Conservation (phyloP, 2,888 invertebrate genomes). For the Ophion costatus region DNA sequence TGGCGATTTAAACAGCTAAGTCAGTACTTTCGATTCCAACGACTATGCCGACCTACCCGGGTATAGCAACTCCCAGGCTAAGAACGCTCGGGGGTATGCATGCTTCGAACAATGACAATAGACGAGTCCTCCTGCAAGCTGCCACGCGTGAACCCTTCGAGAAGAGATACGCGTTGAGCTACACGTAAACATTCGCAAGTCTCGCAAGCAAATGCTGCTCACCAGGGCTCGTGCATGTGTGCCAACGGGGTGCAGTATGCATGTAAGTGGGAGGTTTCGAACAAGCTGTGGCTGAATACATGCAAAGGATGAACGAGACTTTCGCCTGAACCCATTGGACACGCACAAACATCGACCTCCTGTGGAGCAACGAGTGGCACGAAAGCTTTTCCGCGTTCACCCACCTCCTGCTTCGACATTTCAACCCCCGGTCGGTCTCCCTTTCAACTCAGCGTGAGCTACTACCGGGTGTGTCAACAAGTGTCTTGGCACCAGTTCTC, state of each 20-base stretch:
- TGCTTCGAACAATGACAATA: constrained; percentile 47
- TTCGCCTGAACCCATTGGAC: constrained; percentile 44
- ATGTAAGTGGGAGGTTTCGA: constrained; percentile 8
- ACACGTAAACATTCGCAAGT: constrained; percentile 51
- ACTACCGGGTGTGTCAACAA: constrained; percentile 72
- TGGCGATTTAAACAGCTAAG: constrained; percentile 10
- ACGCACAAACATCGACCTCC: constrained; percentile 60
- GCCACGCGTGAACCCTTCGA: constrained; percentile 38
- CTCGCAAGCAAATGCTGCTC: constrained; percentile 37
- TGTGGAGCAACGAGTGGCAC: constrained; percentile 49
- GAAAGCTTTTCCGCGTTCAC: constrained; percentile 47
- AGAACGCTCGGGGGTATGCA: constrained; percentile 20
- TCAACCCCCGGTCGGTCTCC: constrained; percentile 19
- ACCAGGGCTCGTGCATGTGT: constrained; percentile 8
- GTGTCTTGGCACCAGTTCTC: constrained; percentile 73
- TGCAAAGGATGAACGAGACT: constrained; percentile 41
- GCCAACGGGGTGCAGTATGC: constrained; percentile 18
- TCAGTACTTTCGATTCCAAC: constrained; percentile 54
- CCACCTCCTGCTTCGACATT: constrained; percentile 3
- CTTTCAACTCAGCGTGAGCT: constrained; percentile 50
- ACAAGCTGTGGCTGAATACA: constrained; percentile 7
- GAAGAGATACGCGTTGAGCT: constrained; percentile 47
- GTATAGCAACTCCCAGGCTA: constrained; percentile 23
- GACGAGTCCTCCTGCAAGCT: constrained; percentile 37
- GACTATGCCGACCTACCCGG: constrained; percentile 40